Evolutionary conservation across 1,140 invertebrate genomes (phyloP), one percentile per base, ranked within the genome.

Genomic region (Drosophila insularis): DNA sequence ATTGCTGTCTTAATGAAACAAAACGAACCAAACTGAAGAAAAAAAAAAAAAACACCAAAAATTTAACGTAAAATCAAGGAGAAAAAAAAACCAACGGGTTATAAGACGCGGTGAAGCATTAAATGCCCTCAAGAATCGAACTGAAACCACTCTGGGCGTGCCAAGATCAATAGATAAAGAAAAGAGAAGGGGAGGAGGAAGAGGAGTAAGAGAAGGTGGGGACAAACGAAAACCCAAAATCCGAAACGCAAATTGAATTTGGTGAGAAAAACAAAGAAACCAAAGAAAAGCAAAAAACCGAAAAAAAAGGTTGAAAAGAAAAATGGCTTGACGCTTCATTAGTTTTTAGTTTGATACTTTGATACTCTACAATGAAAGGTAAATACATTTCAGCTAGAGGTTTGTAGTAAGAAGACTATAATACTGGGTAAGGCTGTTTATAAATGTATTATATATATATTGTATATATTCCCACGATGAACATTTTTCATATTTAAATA

Each of bases 161-260:
- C 56, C 81, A 75, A 81, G 74, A 64, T 21, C 65, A 63, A 71
- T 46, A 71, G 40, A 67, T 32, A 67, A 21, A 61, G 39, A 50
- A 62, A 61, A 1, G 17, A 11, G 19, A 8, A 21, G 17, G 8
- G n/a, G 43, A 19, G 17, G 0, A 10, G 5, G 14, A 50, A 17
- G 8, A 46, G 43, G 13, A 19, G 23, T 23, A 23, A 3, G 4
- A 23, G 27, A 27, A 27, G 27, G 5, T 27, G 27, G 43, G 43
- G 43, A 10, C 8, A 46, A 68, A 64, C 61, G 58, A 31, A 67
- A 65, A 65, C 56, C 31, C 23, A 71, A 68, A 71, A 71, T 40
- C 68, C 66, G 68, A 84, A 71, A 82, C 72, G 67, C 80, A 84
- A 87, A 89, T 87, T 89, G 76, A 84, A 77, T 89, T 65, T 66